These are phyloP conservation scores for Drusus annulatus DNA, from an alignment of 1,140 invertebrate species.

Conservation along the genomic window DNA sequence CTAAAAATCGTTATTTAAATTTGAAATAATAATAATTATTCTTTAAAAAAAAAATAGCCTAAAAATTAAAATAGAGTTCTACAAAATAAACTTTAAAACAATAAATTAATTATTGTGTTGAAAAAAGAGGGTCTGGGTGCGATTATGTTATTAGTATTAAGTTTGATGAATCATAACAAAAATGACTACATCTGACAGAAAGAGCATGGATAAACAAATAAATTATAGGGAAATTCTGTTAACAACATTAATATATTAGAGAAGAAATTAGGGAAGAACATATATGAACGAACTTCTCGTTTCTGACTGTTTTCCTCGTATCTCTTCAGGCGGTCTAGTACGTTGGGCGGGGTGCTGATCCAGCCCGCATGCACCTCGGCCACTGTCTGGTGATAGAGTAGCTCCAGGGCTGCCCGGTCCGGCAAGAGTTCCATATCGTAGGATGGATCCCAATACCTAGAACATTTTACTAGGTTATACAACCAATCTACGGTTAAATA, in stretches of 20 bases:
- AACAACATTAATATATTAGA: not conserved
- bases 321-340: slow-evolving; percentile 77
- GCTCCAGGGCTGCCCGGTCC: slow-evolving; percentile 86
- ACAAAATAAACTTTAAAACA: too few species aligned
- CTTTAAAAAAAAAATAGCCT: too few species aligned
- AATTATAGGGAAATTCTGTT: not conserved
- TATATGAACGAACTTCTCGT: slow-evolving; percentile 77
- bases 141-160: too few species aligned
- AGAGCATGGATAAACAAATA: not conserved
- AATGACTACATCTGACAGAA: not conserved
- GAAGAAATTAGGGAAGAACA: not conserved
- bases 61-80: too few species aligned
- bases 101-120: too few species aligned
- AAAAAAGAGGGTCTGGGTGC: too few species aligned
- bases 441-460: slow-evolving; percentile 90
- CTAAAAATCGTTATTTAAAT: too few species aligned
- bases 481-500: not conserved
- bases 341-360: slow-evolving; percentile 82
- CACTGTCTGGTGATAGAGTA: slow-evolving; percentile 90
- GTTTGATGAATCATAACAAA: not conserved
- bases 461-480: slow-evolving; percentile 60
- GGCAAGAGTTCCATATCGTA: slow-evolving; percentile 88
- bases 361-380: slow-evolving; percentile 90
- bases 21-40: too few species aligned
- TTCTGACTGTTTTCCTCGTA: slow-evolving; percentile 85